Evolutionary conservation across 2,888 invertebrate genomes (phyloP).

Genomic region (Sesamia inferens): DNA sequence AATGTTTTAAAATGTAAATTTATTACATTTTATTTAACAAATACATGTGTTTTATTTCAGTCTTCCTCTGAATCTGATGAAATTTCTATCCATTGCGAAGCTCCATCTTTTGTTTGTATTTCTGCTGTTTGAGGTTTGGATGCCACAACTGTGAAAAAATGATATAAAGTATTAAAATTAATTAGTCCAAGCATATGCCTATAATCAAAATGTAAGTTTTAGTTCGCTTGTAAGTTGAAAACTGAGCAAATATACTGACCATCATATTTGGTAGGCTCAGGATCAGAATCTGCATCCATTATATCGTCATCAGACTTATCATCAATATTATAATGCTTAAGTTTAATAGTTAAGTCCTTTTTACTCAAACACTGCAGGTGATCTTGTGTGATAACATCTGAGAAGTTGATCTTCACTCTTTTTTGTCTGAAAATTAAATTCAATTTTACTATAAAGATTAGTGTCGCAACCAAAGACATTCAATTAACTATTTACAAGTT

Average conservation of each 20-base stretch:
- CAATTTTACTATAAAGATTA: background rate
- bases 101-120: constrained; percentile 76
- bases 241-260: constrained; percentile 68
- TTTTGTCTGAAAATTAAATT: constrained; percentile 77
- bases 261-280: constrained; percentile 85
- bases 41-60: constrained; percentile 69
- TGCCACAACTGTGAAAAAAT: constrained; percentile 79
- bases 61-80: constrained; percentile 86
- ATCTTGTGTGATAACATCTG: constrained; percentile 80
- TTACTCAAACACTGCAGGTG: constrained; percentile 78
- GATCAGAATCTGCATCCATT: constrained; percentile 69
- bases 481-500: too few species aligned
- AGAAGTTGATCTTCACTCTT: constrained; percentile 81
- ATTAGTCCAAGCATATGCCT: background rate
- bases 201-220: background rate
- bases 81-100: constrained; percentile 85
- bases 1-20: constrained; percentile 80
- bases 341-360: constrained; percentile 79
- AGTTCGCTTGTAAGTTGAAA: background rate
- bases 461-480: background rate
- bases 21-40: constrained; percentile 83
- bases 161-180: constrained; percentile 1
- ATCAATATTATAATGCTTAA: constrained; percentile 80
- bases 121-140: constrained; percentile 82
- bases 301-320: constrained; percentile 67